Evolutionary conservation across 2,888 invertebrate genomes (phyloP).

Genomic region (Apotomis betuletana): DNA sequence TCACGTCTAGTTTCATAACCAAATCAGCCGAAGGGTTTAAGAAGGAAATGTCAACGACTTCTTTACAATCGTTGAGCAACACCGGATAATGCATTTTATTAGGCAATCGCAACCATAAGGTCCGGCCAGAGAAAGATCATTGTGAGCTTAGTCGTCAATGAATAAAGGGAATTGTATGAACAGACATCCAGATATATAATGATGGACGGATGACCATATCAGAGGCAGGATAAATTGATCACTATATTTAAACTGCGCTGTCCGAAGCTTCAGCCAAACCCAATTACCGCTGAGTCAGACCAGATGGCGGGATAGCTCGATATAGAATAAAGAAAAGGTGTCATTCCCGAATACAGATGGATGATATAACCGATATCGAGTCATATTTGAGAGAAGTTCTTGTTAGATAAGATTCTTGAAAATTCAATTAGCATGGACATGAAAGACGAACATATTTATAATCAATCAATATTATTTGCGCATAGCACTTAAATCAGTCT

Average conservation of each 20-base stretch:
- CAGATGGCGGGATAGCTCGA: conserved; percentile 37
- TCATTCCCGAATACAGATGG: conserved; percentile 3
- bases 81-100: conserved; percentile 39
- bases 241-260: conserved; percentile 36
- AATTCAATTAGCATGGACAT: neutral
- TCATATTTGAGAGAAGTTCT: conserved; percentile 1
- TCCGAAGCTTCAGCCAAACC: conserved; percentile 33
- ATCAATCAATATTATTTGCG: too few species aligned
- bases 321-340: conserved; percentile 36
- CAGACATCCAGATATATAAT: conserved; percentile 21
- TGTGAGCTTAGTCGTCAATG: conserved; percentile 22
- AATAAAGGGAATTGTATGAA: conserved; percentile 31
- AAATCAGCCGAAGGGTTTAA: conserved; percentile 32
- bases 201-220: conserved; percentile 33
- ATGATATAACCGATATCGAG: conserved; percentile 15
- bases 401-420: neutral
- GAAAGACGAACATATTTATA: too few species aligned
- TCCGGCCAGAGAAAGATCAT: conserved; percentile 21
- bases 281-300: conserved; percentile 33
- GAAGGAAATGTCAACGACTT: conserved; percentile 41
- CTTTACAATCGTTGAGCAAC: conserved; percentile 38
- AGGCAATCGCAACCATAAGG: conserved; percentile 36
- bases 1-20: conserved; percentile 32
- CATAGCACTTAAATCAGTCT: neutral
- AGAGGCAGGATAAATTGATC: conserved; percentile 34